Percentiles rank a stretch among this genome's conserved stretches.
Conservation (phyloP, 2,888 invertebrate genomes). For the Drosophila emarginata region DNA sequence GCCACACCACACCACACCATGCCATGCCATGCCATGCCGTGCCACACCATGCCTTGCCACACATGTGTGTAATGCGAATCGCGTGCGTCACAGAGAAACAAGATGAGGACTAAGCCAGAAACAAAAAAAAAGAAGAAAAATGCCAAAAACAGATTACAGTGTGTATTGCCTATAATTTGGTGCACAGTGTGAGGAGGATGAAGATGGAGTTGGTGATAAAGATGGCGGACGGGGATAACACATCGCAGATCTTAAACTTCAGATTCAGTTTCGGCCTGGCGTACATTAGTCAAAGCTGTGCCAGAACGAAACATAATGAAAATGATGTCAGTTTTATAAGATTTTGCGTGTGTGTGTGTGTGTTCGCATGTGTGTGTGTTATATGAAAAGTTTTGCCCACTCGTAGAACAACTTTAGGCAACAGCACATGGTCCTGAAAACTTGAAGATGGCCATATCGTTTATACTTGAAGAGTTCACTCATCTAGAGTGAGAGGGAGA, state of each 20-base stretch:
- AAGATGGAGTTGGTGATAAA: neutral
- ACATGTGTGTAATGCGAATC: slow-evolving; percentile 66
- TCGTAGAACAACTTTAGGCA: neutral
- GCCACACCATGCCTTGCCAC: slow-evolving; percentile 27
- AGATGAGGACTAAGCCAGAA: neutral
- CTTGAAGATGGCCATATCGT: neutral
- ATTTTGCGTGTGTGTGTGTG: slow-evolving; percentile 34
- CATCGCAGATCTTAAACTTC: slow-evolving; percentile 1
- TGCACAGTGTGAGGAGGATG: slow-evolving; percentile 25
- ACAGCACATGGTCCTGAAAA: neutral
- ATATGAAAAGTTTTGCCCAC: slow-evolving; percentile 5
- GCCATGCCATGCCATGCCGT: neutral
- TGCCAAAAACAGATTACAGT: slow-evolving; percentile 39
- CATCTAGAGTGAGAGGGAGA: neutral
- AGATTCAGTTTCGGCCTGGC: slow-evolving; percentile 23
- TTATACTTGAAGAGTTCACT: neutral
- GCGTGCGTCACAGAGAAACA: slow-evolving; percentile 34
- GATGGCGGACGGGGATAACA: slow-evolving; percentile 1
- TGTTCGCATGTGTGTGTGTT: neutral
- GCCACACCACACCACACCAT: neutral
- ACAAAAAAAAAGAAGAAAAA: slow-evolving; percentile 5
- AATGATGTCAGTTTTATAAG: slow-evolving; percentile 75
- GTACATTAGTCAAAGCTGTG: slow-evolving; percentile 67
- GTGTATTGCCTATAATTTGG: slow-evolving; percentile 52
- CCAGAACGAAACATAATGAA: slow-evolving; percentile 73